Base-by-base conservation (phyloP, 2,113 vertebrate genomes). In the Lycaon pictus region DNA sequence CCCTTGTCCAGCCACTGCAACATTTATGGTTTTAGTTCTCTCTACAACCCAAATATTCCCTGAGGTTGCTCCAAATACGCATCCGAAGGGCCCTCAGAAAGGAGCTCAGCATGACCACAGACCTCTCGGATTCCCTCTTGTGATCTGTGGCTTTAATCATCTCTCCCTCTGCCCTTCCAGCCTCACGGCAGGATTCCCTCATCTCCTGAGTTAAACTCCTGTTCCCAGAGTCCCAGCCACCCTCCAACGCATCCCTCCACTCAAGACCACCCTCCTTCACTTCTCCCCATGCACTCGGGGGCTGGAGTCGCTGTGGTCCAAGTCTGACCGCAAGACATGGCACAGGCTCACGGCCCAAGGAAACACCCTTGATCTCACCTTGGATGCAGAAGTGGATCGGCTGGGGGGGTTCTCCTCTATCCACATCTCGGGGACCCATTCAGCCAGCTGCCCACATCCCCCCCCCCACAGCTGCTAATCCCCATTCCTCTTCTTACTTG, bases 381-480 rank as follows among this genome's bases (percentile, higher is more conserved):
- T 32, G 43, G 35, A 67, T 3, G 1, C 8, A 12, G 35, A 37
- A 15, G 8, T 25, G 3, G 53, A 12, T 74, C 3, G 16, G 11
- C 3, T 7, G 27, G 62, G 8, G 63, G 37, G 35, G 7, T 23
- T 43, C 79, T 96, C 16, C 11, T 72, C 72, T 55, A 56, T 93
- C 95, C 51, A 25, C 67, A 58, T 96, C 88, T 96, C 72, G 77
- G 79, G 76, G 80, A 76, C 65, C 65, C 96, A 53, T 71, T 6
- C 62, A 58, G 51, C 37, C 6, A 1, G 17, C 76, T 79, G 27
- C 27, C 29, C 15, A 1, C 3, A 2, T 67, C 83, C 93, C 93
- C 43, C 74, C 85, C 58, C 85, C 22, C n/a, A 48, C 85, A 88
- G 11, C n/a, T 48, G 35, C 65, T 48, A 76, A 62, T 27, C 55